Percentiles rank a stretch among this genome's conserved stretches.
These are phyloP conservation scores for Caenorhabditis brenneri DNA, from an alignment of 1,140 invertebrate species.

Conservation along the genomic window DNA sequence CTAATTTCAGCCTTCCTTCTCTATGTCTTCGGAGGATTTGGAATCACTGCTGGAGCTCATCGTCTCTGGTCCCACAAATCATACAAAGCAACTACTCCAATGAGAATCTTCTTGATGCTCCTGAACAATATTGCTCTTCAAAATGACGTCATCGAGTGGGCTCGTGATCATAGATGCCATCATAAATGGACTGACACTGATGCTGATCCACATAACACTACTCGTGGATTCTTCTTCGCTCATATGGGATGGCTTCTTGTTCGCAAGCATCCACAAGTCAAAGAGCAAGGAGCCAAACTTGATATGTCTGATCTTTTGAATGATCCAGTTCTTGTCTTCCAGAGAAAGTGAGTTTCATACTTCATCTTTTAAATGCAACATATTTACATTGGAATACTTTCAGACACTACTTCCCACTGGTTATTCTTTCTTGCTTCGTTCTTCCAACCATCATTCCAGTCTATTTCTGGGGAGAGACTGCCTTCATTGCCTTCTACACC, in stretches of 20 bases:
- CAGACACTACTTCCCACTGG: conserved; percentile 79
- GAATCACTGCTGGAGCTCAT: conserved; percentile 90
- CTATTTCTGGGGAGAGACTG: conserved; percentile 83
- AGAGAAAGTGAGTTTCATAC: conserved; percentile 76
- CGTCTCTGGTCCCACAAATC: conserved; percentile 90
- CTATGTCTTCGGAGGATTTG: conserved; percentile 71
- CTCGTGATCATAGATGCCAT: conserved; percentile 90
- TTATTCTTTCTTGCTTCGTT: conserved; percentile 84
- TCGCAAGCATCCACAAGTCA: conserved; percentile 86
- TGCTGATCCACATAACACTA: conserved; percentile 93
- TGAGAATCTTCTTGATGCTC: conserved; percentile 80
- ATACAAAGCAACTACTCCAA: conserved; percentile 88
- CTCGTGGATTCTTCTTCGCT: conserved; percentile 91
- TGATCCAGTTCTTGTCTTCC: conserved; percentile 85
- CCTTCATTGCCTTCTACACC: conserved; percentile 82
- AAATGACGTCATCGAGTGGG: conserved; percentile 92
- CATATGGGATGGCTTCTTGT: conserved; percentile 92
- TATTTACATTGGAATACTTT: background rate
- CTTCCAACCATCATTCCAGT: conserved; percentile 84
- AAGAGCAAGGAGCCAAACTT: conserved; percentile 82
- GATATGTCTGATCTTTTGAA: conserved; percentile 85
- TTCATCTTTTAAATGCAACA: background rate
- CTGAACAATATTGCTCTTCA: conserved; percentile 86
- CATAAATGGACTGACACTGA: conserved; percentile 95
- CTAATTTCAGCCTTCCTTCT: conserved; percentile 61